Base-by-base conservation (phyloP, 2,888 invertebrate species). In the Drosophila percnosoma region DNA sequence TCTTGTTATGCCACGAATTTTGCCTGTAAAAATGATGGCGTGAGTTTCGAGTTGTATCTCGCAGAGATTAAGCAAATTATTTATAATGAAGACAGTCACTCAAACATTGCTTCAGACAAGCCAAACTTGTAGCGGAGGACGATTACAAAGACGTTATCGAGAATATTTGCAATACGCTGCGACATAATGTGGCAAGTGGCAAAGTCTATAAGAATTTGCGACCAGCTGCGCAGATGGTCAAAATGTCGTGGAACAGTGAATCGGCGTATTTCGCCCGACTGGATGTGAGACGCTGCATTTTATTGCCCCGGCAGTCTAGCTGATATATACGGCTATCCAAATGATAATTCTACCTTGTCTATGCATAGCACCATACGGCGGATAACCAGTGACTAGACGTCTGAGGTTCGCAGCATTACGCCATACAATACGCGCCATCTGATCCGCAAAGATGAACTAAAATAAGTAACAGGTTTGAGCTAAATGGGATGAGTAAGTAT, bases 201-300 rank as follows among this genome's bases (percentile, higher is more conserved):
- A 24, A 36, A 2, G 4, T 27, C 1, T 71, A 64, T 48, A 42
- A 31, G 21, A 67, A 74, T 27, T 52, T 83, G 11, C 73, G 58
- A 0, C 4, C 27, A 21, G 83, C 84, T 2, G 82, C 68, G 8
- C 73, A 69, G 5, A 84, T 84, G 77, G 57, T 57, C 0, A 58
- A 4, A 42, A 75, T 84, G 78, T 7, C 10, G 18, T 82, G 82
- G 83, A 57, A 75, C 42, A 18, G 15, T 0, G 70, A 83, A 21
- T 34, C 82, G 69, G 80, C 70, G 11, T 24, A 49, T 7, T 75
- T 73, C 15, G 75, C 84, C 8, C 29, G 21, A 27, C 38, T 78
- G 7, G 69, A 78, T n/a, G 63, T 68, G 1, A 63, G 24, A 7
- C 71, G 62, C 0, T 71, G 80, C 21, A 27, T 13, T 0, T 5